Base-by-base conservation (phyloP, 2,888 invertebrate genomes). In the Linnaemya vulpina region DNA sequence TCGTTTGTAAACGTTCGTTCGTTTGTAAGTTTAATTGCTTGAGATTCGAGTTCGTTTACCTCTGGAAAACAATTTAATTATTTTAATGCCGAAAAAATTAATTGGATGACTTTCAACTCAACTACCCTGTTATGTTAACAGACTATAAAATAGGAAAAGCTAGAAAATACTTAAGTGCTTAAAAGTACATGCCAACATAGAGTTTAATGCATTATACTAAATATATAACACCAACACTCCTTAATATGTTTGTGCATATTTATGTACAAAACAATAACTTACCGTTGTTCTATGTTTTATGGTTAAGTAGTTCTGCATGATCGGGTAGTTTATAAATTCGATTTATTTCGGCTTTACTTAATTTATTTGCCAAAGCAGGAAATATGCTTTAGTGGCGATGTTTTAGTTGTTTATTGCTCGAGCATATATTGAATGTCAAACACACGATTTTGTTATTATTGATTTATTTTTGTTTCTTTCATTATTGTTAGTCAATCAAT, bases 311-410 rank as follows among this genome's bases (percentile, higher is more conserved):
- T 71, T 71, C 43, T 71, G 71, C 70, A 55, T 71, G 68, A 68
- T 68, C 68, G 38, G 38, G n/a, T 22, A 51, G 35, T 38, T 38
- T 38, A 10, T 10, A 63, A 63, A 40, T 58, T 22, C 38, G 38
- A 53, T 63, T 43, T 63, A 43, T 43, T 43, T 63, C 25, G 22
- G 43, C 15, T 40, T 63, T 63, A 15, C 35, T 13, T 11, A 60
- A 38, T 70, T 38, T 13, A 22, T 70, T n/a, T 70, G 35, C 38
- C 17, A n/a, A 74, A 75, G 53, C 75, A 63, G 75, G 75, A 75
- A 75, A 55, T 53, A 53, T 63, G 49, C 35, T 62, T 75, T 75
- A 55, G 43, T 43, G 43, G 62, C 49, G 38, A 30, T 30, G 30
- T 30, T 22, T 30, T 2, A 25, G 43, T 55, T 53, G 51, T 53